Evolutionary conservation across 1,140 invertebrate species (phyloP), one percentile per base, ranked within the genome.

Genomic region (Caenorhabditis latens): DNA sequence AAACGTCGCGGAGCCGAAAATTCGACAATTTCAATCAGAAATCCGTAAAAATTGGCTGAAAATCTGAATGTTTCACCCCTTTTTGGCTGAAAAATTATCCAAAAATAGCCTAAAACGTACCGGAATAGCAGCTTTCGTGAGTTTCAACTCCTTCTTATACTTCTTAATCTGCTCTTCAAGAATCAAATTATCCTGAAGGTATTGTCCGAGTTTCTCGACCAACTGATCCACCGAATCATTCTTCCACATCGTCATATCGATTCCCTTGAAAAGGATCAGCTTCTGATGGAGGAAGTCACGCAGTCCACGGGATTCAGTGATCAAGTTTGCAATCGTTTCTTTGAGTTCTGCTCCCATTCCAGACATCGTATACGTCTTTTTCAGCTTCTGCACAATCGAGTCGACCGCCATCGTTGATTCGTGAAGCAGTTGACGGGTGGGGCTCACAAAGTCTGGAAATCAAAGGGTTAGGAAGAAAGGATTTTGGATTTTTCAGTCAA

Each of bases 261-360:
- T 79, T 79, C 71, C 71, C 42, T 79, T 79, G 71, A 79, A 79
- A 2, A 79, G n/a, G n/a, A 79, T 79, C 46, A 79, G 19, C 71
- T 79, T 79, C 3, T 79, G 46, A 53, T 79, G 71, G 21, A 79
- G 71, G 21, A 53, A 79, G n/a, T 79, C 71, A n/a, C 71, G 71
- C 32, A 79, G n/a, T 13, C n/a, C 9, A 9, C 71, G 13, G 2
- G 71, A 50, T 24, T 79, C 71, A 11, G 6, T 50, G 6, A 79
- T 79, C 19, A 79, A 5, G n/a, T 43, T 79, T 11, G 5, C 71
- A n/a, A 79, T 50, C 0, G 71, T 24, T 5, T 79, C 46, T 21
- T 79, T 79, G 8, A 79, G 71, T 40, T 79, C 71, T 9, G 46
- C 19, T 14, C 19, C 14, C 71, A 79, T 79, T 79, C 71, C 71